Conservation (phyloP, 2,113 vertebrate genomes). For the Nothobranchius kuhntae region DNA sequence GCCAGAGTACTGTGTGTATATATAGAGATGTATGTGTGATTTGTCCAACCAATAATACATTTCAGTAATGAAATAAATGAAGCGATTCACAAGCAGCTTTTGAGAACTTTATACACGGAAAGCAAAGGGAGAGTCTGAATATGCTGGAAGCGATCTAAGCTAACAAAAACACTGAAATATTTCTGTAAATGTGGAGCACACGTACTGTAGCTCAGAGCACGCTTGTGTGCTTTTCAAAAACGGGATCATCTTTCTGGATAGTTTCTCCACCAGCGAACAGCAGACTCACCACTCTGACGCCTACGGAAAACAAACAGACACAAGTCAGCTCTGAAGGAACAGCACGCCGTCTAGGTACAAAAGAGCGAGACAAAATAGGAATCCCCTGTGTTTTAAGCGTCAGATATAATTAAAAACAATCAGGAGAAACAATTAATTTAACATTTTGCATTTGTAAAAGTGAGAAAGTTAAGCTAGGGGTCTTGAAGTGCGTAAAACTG, state of each 20-base stretch:
- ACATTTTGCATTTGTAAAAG: constrained; percentile 65
- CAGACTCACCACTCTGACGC: constrained; percentile 82
- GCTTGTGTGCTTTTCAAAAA: constrained; percentile 42
- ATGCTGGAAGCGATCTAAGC: constrained; percentile 35
- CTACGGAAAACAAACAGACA: constrained; percentile 84
- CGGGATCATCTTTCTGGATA: constrained; percentile 60
- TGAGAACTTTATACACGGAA: constrained; percentile 47
- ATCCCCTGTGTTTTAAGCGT: constrained; percentile 64
- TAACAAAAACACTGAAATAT: constrained; percentile 55
- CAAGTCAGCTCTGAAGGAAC: constrained; percentile 59
- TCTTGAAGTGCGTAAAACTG: constrained; percentile 70
- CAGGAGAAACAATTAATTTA: constrained; percentile 57
- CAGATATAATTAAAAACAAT: constrained; percentile 47
- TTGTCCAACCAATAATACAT: constrained; percentile 33
- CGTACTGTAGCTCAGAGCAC: constrained; percentile 48
- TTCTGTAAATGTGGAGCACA: constrained; percentile 45
- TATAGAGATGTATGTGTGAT: constrained; percentile 6
- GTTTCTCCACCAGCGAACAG: constrained; percentile 72
- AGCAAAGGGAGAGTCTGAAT: constrained; percentile 19
- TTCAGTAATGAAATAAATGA: constrained; percentile 29
- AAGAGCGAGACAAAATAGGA: constrained; percentile 57
- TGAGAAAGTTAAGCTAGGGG: constrained; percentile 74
- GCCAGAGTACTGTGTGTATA: constrained; percentile 24
- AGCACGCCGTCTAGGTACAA: neutral
- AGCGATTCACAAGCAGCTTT: constrained; percentile 37